Percentiles rank a stretch among this genome's conserved stretches.
Evolutionary conservation across 2,797 vertebrate species (phyloP).

Genomic region (Sternarchorhynchus goeldii): DNA sequence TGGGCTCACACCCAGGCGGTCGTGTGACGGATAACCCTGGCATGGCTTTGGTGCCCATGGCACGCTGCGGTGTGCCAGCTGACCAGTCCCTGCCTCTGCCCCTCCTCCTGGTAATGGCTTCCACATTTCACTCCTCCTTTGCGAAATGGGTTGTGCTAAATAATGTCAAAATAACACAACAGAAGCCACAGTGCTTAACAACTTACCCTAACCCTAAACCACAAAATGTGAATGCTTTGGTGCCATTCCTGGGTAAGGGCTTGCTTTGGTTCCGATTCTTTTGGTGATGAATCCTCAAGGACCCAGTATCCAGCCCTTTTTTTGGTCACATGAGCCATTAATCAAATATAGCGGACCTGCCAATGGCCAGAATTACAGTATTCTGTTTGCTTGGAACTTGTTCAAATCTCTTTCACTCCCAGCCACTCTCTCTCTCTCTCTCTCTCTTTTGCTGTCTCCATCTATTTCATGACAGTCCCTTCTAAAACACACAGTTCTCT

Average conservation of each 20-base stretch:
- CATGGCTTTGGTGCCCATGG: slow-evolving; percentile 35
- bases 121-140: slow-evolving; percentile 70
- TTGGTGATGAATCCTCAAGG: not conserved
- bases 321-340: slow-evolving; percentile 17
- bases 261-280: not conserved
- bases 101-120: slow-evolving; percentile 68
- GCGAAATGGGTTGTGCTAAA: slow-evolving; percentile 59
- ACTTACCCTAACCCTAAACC: slow-evolving; percentile 60
- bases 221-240: not conserved
- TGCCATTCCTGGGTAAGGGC: not conserved
- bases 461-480: slow-evolving; percentile 8
- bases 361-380: not conserved
- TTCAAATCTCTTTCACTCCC: not conserved
- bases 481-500: slow-evolving; percentile 10
- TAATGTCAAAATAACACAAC: slow-evolving; percentile 57
- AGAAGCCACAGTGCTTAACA: slow-evolving; percentile 43
- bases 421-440: not conserved
- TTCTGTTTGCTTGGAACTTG: not conserved
- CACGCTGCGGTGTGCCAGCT: slow-evolving; percentile 54
- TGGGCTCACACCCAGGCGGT: slow-evolving; percentile 51
- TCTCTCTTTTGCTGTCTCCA: not conserved
- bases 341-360: slow-evolving; percentile 1
- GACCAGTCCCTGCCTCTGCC: slow-evolving; percentile 65
- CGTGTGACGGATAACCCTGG: slow-evolving; percentile 67
- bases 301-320: slow-evolving; percentile 1